Percentiles rank a stretch among this genome's conserved stretches.
phyloP scores from a whole-genome alignment of 2,113 vertebrate species.

The Mandrillus leucophaeus region DNA sequence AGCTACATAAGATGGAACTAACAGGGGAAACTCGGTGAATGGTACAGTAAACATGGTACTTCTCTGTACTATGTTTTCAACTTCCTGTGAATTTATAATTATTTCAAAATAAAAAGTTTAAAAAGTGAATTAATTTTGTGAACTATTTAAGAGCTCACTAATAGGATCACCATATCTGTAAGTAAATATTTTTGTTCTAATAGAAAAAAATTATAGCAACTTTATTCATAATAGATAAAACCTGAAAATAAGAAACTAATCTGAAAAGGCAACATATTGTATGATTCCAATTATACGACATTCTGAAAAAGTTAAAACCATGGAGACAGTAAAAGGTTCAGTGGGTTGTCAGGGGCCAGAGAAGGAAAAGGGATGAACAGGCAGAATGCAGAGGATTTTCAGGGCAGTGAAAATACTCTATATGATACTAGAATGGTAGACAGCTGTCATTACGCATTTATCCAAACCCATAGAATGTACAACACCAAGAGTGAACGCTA shows the following conservation, averaged over 20 bases:
- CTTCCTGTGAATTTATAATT: background rate
- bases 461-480: background rate
- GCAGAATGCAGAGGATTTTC: background rate
- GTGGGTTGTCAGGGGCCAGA: background rate
- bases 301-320: background rate
- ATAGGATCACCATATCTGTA: background rate
- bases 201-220: background rate
- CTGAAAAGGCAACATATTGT: background rate
- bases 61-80: background rate
- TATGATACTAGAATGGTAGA: background rate
- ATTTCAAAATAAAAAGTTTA: slow-evolving; percentile 1
- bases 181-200: background rate
- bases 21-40: background rate
- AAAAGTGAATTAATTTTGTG: background rate
- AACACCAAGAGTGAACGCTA: background rate
- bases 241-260: background rate
- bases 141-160: background rate
- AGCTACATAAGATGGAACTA: background rate
- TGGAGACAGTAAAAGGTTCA: background rate
- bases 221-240: background rate
- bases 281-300: background rate
- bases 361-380: background rate
- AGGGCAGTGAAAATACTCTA: background rate
- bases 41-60: background rate
- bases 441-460: background rate